A percentile compares a stretch with the other conserved stretches of the same genome.
Conservation (phyloP, 2,888 invertebrate species). For the Tridacna gigas region DNA sequence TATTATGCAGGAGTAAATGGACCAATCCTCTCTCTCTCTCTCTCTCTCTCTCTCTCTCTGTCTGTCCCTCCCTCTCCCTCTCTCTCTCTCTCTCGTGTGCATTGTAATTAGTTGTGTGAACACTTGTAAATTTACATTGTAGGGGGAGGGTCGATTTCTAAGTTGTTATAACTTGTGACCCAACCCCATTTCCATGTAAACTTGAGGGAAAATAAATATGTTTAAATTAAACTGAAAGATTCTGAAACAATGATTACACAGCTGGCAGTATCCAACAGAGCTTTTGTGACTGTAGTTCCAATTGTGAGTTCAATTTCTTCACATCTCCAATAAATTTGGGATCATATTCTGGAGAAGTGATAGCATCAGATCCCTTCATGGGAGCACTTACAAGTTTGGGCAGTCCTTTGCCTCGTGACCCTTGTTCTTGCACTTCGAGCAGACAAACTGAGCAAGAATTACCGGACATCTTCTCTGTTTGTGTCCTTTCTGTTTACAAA, state of each 20-base stretch:
- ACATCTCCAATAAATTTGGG: constrained; percentile 41
- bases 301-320: constrained; percentile 29
- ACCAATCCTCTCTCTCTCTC: too few relatives aligned
- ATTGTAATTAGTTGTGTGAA: too few relatives aligned
- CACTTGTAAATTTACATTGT: too few relatives aligned
- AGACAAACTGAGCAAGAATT: neutral
- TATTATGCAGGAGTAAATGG: too few relatives aligned
- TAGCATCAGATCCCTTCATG: constrained; percentile 18
- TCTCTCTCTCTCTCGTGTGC: too few relatives aligned
- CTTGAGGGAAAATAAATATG: too few relatives aligned
- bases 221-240: too few relatives aligned
- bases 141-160: too few relatives aligned
- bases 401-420: constrained; percentile 9
- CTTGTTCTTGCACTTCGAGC: constrained; percentile 17
- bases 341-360: constrained; percentile 21
- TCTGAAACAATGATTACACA: constrained; percentile 42
- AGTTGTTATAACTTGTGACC: too few relatives aligned
- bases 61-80: too few relatives aligned
- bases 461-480: constrained; percentile 18
- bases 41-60: too few relatives aligned
- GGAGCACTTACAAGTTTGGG: constrained; percentile 41
- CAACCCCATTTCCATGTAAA: too few relatives aligned
- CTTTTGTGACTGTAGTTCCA: neutral
- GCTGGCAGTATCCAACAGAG: constrained; percentile 48
- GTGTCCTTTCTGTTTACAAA: constrained; percentile 24